Conservation (phyloP, 2,113 vertebrate genomes). For the Archilochus colubris region DNA sequence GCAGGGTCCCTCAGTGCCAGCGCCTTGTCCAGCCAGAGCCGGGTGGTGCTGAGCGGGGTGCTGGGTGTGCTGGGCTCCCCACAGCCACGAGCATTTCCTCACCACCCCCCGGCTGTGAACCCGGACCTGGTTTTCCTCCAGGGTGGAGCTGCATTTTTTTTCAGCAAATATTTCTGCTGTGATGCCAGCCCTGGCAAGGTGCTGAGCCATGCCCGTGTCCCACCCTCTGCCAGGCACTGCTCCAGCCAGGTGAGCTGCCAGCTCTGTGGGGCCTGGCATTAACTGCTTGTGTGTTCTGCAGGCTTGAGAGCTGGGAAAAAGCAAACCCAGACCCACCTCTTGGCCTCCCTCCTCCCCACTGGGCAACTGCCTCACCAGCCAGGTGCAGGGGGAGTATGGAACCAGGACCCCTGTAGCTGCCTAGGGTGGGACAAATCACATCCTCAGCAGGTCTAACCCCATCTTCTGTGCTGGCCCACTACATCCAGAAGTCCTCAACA, state of each 20-base stretch:
- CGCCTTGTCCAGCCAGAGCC: neutral
- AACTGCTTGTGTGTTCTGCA: neutral
- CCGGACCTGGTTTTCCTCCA: neutral
- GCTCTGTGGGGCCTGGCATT: neutral
- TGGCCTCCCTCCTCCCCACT: neutral
- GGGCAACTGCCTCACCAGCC: neutral
- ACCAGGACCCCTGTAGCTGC: rapidly evolving
- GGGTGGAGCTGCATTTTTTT: slow-evolving; percentile 57
- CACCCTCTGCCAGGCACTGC: slow-evolving; percentile 25
- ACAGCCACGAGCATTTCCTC: neutral
- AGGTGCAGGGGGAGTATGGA: rapidly evolving
- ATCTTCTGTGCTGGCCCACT: neutral
- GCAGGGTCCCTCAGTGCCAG: rapidly evolving
- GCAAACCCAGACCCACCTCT: neutral
- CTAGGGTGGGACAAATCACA: neutral
- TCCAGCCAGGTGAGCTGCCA: slow-evolving; percentile 61
- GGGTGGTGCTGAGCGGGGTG: rapidly evolving
- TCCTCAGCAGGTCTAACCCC: neutral
- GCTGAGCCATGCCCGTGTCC: slow-evolving; percentile 16
- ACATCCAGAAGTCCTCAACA: neutral
- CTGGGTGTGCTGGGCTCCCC: neutral
- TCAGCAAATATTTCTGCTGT: slow-evolving; percentile 64
- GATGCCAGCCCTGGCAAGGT: slow-evolving; percentile 51
- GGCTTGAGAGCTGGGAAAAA: neutral
- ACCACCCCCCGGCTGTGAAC: neutral